Evolutionary conservation across 2,113 vertebrate genomes (phyloP).

Genomic region (Gavialis gangeticus): DNA sequence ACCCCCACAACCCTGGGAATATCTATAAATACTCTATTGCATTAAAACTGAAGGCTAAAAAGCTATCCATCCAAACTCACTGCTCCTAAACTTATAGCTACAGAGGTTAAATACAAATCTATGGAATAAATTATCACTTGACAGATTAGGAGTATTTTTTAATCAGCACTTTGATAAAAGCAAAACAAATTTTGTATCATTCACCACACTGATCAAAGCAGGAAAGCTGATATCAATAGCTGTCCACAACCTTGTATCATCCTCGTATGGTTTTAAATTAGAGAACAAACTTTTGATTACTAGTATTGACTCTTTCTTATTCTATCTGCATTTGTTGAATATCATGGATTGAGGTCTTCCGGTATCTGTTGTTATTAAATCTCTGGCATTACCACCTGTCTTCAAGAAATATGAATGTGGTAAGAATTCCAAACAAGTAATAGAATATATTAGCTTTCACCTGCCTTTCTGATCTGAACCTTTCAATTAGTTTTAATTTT

Average conservation of each 20-base stretch:
- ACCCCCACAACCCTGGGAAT: background rate
- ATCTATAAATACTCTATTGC: background rate
- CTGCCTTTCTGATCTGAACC: background rate
- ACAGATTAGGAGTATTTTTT: background rate
- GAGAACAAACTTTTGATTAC: background rate
- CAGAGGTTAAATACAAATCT: background rate
- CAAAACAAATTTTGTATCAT: background rate
- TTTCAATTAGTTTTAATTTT: background rate
- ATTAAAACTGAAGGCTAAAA: background rate
- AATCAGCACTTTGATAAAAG: background rate
- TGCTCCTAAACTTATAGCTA: background rate
- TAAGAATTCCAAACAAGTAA: background rate
- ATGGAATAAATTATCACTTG: background rate
- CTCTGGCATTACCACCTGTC: background rate
- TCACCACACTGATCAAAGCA: background rate
- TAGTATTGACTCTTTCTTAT: background rate
- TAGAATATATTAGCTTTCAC: background rate
- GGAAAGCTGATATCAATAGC: background rate
- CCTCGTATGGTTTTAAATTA: background rate
- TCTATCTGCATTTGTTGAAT: background rate
- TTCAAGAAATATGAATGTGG: background rate
- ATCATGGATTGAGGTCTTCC: background rate
- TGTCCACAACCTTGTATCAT: background rate
- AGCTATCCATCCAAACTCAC: background rate
- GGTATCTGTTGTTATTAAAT: background rate